Conservation (phyloP, 2,888 invertebrate genomes). For the Agonopterix arenella region DNA sequence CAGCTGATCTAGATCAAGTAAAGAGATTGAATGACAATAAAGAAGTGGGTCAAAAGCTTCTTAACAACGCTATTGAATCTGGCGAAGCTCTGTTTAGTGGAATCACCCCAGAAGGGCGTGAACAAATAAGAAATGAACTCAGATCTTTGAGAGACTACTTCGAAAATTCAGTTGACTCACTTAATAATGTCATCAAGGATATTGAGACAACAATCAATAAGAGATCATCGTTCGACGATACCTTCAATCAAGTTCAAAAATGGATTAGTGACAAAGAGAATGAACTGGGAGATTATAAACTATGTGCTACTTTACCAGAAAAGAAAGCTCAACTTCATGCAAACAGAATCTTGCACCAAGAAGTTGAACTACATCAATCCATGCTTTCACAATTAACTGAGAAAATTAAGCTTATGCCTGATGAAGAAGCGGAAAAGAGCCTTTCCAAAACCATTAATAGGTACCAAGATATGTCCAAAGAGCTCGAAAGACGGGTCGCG, state of each 20-base stretch:
- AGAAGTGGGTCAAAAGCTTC: conserved; percentile 85
- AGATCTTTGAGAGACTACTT: conserved; percentile 88
- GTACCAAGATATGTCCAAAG: conserved; percentile 81
- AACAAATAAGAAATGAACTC: conserved; percentile 88
- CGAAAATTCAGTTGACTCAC: conserved; percentile 89
- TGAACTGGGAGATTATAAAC: conserved; percentile 81
- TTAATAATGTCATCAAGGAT: conserved; percentile 89
- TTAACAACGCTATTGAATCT: conserved; percentile 88
- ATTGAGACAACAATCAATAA: conserved; percentile 93
- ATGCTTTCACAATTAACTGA: conserved; percentile 90
- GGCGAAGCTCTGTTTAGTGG: conserved; percentile 93
- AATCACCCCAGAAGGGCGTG: conserved; percentile 91
- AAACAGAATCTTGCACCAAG: conserved; percentile 88
- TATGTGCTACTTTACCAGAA: conserved; percentile 89
- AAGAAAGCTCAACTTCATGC: conserved; percentile 92
- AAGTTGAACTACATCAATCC: conserved; percentile 90
- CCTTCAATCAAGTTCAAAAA: conserved; percentile 89
- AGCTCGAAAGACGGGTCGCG: conserved; percentile 81
- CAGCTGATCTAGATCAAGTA: conserved; percentile 85
- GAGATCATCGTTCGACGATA: conserved; percentile 95
- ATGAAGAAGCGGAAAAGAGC: conserved; percentile 86
- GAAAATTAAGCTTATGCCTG: conserved; percentile 86
- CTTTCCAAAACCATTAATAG: conserved; percentile 84
- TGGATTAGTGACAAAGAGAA: conserved; percentile 91
- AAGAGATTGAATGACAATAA: conserved; percentile 84